Evolutionary conservation across 1,140 invertebrate species (phyloP), one percentile per base, ranked within the genome.

Genomic region (Drosophila oshimai): DNA sequence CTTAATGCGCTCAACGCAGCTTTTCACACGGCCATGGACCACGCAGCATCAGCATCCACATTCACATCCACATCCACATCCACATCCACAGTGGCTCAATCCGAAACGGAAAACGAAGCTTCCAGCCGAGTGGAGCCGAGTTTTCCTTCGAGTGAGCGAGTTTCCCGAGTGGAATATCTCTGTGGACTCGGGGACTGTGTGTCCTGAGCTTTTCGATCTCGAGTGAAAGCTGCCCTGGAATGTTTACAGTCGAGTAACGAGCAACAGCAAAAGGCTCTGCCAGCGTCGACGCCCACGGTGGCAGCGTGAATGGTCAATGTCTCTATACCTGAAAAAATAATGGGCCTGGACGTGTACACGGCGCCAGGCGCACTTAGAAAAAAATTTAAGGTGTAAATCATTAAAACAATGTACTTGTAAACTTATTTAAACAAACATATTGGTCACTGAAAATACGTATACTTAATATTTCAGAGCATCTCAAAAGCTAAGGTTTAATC

Each of bases 1-100:
- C 87, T 89, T 89, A 89, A 89, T 89, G 86, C 86, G 86, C 86
- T 89, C 86, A 81, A 86, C 81, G 70, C 77, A 87, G 77, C 77
- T 89, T 89, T 89, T 87, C 80, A 70, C 87, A 89, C 86, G 86
- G 71, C 80, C 86, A 87, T 89, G 87, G 86, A 89, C 84, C 64
- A 42, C 80, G 70, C 54, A 37, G 47, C 58, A 80, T n/a, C n/a
- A n/a, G n/a, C n/a, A n/a, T n/a, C n/a, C n/a, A n/a, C n/a, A n/a
- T n/a, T n/a, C n/a, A n/a, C n/a, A n/a, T n/a, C n/a, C n/a, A n/a
- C n/a, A n/a, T n/a, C n/a, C n/a, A n/a, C n/a, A n/a, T n/a, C n/a
- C n/a, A n/a, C n/a, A n/a, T 74, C 54, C 49, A 37, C 45, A 68
- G 15, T 33, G 28, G 47, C 53, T 57, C 53, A 17, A 57, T 20